Conservation (phyloP, 2,113 vertebrate species). For the Eira barbara region DNA sequence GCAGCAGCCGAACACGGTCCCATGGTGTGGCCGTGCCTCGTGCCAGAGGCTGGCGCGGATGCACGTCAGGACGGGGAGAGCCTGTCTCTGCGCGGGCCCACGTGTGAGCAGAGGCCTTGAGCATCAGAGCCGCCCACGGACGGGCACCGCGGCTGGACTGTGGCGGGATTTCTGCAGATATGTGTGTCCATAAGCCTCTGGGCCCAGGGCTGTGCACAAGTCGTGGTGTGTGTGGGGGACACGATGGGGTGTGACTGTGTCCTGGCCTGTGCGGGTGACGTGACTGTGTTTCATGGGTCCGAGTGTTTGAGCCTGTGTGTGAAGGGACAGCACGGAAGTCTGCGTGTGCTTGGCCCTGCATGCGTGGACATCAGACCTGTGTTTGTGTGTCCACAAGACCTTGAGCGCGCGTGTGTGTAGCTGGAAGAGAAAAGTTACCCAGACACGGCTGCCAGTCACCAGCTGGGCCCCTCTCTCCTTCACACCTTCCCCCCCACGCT, state of each 20-base stretch:
- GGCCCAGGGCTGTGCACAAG: not conserved
- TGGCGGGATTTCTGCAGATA: not conserved
- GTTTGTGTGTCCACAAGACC: not conserved
- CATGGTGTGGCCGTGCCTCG: accelerated
- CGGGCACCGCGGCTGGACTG: not conserved
- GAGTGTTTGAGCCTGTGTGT: not conserved
- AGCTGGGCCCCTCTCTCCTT: not conserved
- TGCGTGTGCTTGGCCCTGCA: accelerated
- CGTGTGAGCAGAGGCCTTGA: not conserved
- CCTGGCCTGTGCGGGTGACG: accelerated
- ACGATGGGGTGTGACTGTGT: not conserved
- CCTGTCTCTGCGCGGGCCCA: accelerated
- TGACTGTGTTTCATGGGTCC: not conserved
- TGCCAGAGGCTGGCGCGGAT: not conserved
- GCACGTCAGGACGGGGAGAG: accelerated
- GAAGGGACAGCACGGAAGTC: not conserved
- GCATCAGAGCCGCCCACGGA: accelerated
- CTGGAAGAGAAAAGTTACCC: not conserved
- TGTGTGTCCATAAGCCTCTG: not conserved
- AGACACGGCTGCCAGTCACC: not conserved
- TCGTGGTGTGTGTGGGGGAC: not conserved
- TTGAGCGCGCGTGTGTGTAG: not conserved
- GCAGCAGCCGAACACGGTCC: not conserved
- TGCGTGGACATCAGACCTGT: not conserved
- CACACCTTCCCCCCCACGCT: not conserved